Evolutionary conservation across 2,888 invertebrate genomes (phyloP).

Genomic region (Calephelis perditalis): DNA sequence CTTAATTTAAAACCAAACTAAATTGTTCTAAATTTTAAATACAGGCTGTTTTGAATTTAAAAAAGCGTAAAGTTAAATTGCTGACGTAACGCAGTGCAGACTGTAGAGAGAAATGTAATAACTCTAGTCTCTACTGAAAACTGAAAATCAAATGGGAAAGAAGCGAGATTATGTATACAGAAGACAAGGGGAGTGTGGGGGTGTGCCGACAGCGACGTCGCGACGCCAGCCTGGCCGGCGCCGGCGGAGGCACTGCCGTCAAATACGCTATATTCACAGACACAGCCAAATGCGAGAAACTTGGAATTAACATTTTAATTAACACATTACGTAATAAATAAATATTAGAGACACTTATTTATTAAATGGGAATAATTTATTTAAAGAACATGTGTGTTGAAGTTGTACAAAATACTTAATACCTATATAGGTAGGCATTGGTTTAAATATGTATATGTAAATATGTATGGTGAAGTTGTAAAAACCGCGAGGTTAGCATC

Average conservation of each 20-base stretch:
- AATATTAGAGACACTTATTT: too few relatives aligned
- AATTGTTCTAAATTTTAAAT: not conserved
- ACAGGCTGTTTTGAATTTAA: conserved; percentile 5
- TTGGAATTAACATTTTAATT: not conserved
- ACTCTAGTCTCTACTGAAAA: conserved; percentile 12
- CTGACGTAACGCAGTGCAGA: not conserved
- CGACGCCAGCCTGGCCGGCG: conserved; percentile 74
- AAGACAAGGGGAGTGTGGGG: conserved; percentile 33
- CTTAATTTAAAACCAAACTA: too few relatives aligned
- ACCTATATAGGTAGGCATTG: too few relatives aligned
- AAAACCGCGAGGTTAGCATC: too few relatives aligned
- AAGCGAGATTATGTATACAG: conserved; percentile 19
- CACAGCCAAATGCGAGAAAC: conserved; percentile 26
- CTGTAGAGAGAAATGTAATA: conserved; percentile 5
- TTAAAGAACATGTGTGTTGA: too few relatives aligned
- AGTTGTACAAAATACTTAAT: too few relatives aligned
- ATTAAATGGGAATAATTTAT: not conserved
- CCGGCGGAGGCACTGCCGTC: conserved; percentile 48
- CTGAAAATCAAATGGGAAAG: conserved; percentile 18
- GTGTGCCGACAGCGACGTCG: conserved; percentile 54
- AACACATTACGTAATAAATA: too few relatives aligned
- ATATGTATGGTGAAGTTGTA: too few relatives aligned
- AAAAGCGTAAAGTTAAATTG: not conserved
- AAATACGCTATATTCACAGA: conserved; percentile 35
- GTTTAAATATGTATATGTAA: too few relatives aligned